phyloP scores from a whole-genome alignment of 1,140 invertebrate genomes.

The Agrilus planipennis region DNA sequence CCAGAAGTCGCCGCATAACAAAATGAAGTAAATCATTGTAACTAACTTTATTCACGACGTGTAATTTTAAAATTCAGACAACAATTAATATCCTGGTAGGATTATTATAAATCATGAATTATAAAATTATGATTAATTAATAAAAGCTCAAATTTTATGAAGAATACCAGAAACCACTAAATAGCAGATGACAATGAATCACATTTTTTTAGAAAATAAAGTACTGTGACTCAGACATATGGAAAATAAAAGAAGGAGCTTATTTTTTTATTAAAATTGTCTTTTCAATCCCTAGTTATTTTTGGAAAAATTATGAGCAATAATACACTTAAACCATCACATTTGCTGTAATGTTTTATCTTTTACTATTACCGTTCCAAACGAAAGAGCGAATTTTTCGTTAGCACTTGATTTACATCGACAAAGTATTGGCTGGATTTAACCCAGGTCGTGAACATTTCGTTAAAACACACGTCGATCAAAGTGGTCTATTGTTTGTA shows the following conservation, averaged over 20 bases:
- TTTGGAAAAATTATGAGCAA: background rate
- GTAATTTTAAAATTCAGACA: no score
- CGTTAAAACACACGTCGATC: conserved; percentile 11
- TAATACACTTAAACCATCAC: background rate
- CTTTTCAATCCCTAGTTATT: background rate
- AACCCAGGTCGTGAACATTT: no score
- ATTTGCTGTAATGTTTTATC: background rate
- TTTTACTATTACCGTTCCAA: background rate
- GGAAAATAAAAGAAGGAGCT: no score
- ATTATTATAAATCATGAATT: background rate
- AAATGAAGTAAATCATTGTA: background rate
- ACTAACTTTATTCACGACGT: background rate
- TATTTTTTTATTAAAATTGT: no score
- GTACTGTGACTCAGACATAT: no score
- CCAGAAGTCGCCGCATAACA: no score
- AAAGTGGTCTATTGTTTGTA: conserved; percentile 10
- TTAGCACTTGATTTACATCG: background rate
- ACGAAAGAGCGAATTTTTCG: background rate
- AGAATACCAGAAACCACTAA: background rate
- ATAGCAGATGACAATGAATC: background rate
- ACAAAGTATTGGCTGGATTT: conserved; percentile 5
- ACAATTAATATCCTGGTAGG: no score
- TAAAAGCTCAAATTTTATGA: background rate
- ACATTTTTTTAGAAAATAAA: background rate
- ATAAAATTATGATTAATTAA: background rate